Evolutionary conservation across 2,113 vertebrate genomes (phyloP).

Genomic region (Microtus montanus): DNA sequence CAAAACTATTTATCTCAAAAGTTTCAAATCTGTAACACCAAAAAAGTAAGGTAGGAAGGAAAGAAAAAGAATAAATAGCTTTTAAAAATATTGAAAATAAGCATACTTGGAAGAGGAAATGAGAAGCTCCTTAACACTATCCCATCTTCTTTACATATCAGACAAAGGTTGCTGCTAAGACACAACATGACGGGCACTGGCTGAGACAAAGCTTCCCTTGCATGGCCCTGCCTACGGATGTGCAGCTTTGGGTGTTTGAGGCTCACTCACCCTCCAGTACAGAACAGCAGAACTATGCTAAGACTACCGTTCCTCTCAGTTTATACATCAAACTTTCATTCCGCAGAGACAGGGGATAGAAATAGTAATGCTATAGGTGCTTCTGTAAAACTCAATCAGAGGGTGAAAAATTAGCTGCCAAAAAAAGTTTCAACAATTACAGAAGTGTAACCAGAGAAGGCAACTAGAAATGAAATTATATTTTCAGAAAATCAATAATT

Average conservation of each 20-base stretch:
- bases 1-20: conserved; percentile 99
- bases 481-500: conserved; percentile 50
- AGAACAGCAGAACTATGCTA: background rate
- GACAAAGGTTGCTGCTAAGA: background rate
- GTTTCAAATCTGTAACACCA: conserved; percentile 94
- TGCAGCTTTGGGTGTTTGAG: background rate
- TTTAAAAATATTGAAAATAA: conserved; percentile 51
- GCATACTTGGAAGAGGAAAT: conserved; percentile 17
- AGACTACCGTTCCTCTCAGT: background rate
- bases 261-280: background rate
- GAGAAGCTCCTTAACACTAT: background rate
- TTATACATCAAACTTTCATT: background rate
- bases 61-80: conserved; percentile 35
- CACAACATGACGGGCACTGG: background rate
- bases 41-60: conserved; percentile 60
- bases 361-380: background rate
- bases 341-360: background rate
- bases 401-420: conserved; percentile 16
- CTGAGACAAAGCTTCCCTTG: background rate
- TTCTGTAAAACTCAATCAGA: conserved; percentile 13
- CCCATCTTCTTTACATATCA: conserved; percentile 18
- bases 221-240: background rate
- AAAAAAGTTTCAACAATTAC: background rate
- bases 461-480: conserved; percentile 6
- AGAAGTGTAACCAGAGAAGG: background rate